Evolutionary conservation across 2,113 vertebrate species (phyloP).

Genomic region (Myrmecobius fasciatus): DNA sequence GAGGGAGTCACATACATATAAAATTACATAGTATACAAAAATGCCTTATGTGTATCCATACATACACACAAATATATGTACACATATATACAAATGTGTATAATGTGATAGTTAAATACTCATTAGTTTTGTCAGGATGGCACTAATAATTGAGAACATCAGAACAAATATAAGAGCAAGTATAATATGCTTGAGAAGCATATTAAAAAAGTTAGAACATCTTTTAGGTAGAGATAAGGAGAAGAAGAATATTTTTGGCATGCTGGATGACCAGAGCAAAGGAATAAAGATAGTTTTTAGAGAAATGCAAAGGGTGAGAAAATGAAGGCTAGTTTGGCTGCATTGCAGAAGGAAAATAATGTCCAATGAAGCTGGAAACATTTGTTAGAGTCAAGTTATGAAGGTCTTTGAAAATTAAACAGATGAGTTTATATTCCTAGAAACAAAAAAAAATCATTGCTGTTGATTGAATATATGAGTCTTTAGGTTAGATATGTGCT

Average conservation of each 20-base stretch:
- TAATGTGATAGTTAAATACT: background rate
- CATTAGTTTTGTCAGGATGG: background rate
- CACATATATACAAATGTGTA: background rate
- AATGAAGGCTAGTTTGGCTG: background rate
- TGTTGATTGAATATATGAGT: background rate
- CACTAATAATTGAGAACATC: background rate
- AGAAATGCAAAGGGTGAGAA: background rate
- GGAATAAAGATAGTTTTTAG: background rate
- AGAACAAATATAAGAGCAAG: background rate
- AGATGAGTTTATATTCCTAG: background rate
- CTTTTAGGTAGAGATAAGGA: background rate
- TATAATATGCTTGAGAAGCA: background rate
- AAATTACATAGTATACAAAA: background rate
- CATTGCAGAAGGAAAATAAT: background rate
- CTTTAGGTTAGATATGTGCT: background rate
- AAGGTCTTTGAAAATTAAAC: too few relatives aligned
- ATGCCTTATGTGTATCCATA: background rate
- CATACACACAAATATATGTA: background rate
- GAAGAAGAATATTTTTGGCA: background rate
- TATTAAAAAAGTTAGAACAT: background rate
- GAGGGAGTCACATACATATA: background rate
- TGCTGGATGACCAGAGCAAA: background rate
- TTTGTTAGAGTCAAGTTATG: background rate
- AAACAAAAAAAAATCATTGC: background rate
- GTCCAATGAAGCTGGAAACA: background rate